Conservation (phyloP, 2,797 vertebrate genomes). For the Betta splendens region DNA sequence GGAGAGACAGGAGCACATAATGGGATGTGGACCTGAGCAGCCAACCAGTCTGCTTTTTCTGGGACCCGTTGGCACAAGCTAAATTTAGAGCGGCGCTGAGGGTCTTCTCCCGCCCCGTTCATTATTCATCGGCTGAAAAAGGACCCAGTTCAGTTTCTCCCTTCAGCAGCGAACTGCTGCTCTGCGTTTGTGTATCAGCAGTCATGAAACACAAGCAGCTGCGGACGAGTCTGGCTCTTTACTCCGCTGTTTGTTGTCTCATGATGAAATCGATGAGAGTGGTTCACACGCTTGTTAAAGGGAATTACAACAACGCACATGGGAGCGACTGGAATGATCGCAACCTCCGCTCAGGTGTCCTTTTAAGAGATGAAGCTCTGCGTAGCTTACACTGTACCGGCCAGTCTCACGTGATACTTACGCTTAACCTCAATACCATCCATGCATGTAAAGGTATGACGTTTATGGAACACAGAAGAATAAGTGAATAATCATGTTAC, state of each 20-base stretch:
- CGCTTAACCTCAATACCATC: no score
- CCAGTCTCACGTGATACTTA: no score
- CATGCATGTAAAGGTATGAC: no score
- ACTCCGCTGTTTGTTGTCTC: not conserved
- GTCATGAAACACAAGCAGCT: conserved; percentile 13
- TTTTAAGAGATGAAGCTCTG: no score
- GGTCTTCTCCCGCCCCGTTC: conserved; percentile 66
- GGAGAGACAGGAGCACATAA: conserved; percentile 43
- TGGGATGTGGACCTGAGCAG: conserved; percentile 39
- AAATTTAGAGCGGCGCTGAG: conserved; percentile 67
- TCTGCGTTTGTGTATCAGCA: conserved; percentile 12
- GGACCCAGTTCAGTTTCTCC: conserved; percentile 74
- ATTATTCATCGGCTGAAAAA: conserved; percentile 81
- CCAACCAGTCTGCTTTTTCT: conserved; percentile 23
- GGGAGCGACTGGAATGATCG: not conserved
- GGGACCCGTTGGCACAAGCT: conserved; percentile 50
- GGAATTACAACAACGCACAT: not conserved
- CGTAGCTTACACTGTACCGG: no score
- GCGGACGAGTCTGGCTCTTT: conserved; percentile 2
- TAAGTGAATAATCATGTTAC: no score
- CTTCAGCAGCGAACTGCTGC: conserved; percentile 26
- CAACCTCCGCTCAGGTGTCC: no score
- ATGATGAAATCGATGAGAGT: not conserved
- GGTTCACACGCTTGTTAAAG: not conserved
- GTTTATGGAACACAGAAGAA: no score